phyloP scores from a whole-genome alignment of 2,797 vertebrate genomes.

The Falco cherrug region DNA sequence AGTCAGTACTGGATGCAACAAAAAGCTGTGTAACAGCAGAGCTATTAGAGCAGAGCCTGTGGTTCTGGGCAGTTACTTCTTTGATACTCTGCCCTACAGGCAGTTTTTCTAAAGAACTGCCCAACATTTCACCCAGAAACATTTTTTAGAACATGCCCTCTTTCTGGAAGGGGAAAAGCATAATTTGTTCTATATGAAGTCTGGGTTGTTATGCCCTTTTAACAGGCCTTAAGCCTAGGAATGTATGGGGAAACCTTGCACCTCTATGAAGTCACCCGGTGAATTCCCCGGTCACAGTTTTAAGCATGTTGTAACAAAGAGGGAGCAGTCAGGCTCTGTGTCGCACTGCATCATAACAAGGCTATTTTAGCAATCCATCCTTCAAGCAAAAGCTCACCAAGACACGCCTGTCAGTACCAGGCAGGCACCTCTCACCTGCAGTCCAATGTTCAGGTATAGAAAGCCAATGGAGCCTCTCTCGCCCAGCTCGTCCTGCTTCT shows the following conservation, averaged over 20 bases:
- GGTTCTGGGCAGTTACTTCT: background rate
- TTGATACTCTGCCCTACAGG: background rate
- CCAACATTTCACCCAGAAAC: background rate
- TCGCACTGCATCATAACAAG: accelerated
- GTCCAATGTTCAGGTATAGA: constrained; percentile 96
- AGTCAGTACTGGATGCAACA: background rate
- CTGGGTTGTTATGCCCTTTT: background rate
- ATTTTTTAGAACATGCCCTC: background rate
- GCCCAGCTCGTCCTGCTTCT: constrained; percentile 97
- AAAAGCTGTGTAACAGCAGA: background rate
- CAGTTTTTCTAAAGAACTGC: background rate
- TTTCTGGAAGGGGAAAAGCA: background rate
- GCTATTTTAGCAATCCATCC: background rate
- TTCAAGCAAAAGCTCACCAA: background rate
- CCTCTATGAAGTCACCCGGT: background rate
- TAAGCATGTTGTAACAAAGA: background rate
- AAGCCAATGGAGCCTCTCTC: constrained; percentile 96
- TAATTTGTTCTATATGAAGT: background rate
- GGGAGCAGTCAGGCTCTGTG: background rate
- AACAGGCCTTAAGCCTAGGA: background rate
- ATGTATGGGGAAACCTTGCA: background rate
- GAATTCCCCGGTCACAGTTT: background rate
- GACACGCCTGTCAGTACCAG: background rate
- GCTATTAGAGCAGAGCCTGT: background rate
- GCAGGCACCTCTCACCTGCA: constrained; percentile 85